Conservation (phyloP, 2,113 vertebrate species). For the Neodontobutis hainanensis region DNA sequence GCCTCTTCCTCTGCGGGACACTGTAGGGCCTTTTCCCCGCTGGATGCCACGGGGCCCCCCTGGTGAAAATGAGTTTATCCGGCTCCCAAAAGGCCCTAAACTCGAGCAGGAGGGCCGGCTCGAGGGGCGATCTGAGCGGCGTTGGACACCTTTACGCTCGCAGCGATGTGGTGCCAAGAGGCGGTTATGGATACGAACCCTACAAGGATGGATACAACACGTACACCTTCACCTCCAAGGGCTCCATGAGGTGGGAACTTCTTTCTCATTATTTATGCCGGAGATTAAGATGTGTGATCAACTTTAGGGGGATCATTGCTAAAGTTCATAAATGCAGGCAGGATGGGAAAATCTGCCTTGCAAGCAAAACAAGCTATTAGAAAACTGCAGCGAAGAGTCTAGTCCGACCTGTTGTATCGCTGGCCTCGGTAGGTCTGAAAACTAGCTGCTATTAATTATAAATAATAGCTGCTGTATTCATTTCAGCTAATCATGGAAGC, state of each 20-base stretch:
- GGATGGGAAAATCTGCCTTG: too few species aligned
- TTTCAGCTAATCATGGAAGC: not conserved
- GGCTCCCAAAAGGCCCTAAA: constrained; percentile 65
- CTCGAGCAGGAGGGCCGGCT: constrained; percentile 21
- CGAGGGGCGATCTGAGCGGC: constrained; percentile 57
- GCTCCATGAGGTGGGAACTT: constrained; percentile 21
- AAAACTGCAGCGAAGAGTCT: too few species aligned
- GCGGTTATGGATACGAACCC: constrained; percentile 62
- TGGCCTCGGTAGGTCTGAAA: not conserved
- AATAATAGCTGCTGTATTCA: not conserved
- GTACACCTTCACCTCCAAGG: constrained; percentile 33
- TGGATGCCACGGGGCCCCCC: not conserved
- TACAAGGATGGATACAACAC: constrained; percentile 54
- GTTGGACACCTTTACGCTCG: constrained; percentile 43
- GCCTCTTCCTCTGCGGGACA: not conserved
- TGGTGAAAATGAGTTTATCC: constrained; percentile 56
- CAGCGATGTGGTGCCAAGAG: constrained; percentile 57
- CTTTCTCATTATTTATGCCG: not conserved
- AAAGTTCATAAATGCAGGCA: not conserved
- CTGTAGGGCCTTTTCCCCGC: not conserved
- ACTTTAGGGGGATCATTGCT: not conserved
- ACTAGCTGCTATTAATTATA: not conserved
- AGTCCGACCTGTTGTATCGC: constrained; percentile 12
- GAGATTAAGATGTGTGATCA: not conserved
- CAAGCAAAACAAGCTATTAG: too few species aligned